Base-by-base conservation (phyloP, 2,888 invertebrate species). In the Alviniconcha strummeri region DNA sequence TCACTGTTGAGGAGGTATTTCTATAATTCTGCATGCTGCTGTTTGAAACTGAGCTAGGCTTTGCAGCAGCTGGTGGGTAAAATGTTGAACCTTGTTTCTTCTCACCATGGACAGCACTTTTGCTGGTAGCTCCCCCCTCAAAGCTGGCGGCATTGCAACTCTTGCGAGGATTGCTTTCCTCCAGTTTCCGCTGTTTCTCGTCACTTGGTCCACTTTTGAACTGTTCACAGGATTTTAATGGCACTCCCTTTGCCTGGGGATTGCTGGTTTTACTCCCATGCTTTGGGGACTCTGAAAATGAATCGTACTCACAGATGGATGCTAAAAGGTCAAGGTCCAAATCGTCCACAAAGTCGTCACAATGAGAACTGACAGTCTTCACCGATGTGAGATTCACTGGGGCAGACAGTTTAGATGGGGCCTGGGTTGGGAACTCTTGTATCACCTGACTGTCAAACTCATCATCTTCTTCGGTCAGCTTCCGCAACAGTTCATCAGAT, bases 391-490 rank as follows among this genome's bases (percentile, higher is more conserved):
- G n/a, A 55, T 54, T 56, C 54, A 60, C 56, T 1, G 19, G 69
- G 9, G 7, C 78, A 15, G 17, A 64, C 5, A 13, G 19, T 67
- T 76, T 69, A 6, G 55, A n/a, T 2, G 69, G 7, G 5, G 75
- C 55, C 19, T 64, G 82, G 0, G 82, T 82, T 17, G 82, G 82
- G 19, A 60, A 82, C 15, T 82, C 82, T 11, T 80, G 84, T 11
- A 80, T 83, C n/a, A 82, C 80, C 80, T 89, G 89, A 82, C 88
- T 88, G 56, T 90, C 90, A 19, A 90, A 81, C 60, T 88, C 72
- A 71, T 90, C 89, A 84, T 90, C 90, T 71, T 88, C 88, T 75
- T 90, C 90, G 7, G 89, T 89, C 36, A 91, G 81, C 85, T 89
- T 89, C 85, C 86, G 87, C 60, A 91, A 82, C 52, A 91, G 67